Evolutionary conservation across 2,888 invertebrate genomes (phyloP), one percentile per base, ranked within the genome.

Genomic region (Nemapogon koenigi): DNA sequence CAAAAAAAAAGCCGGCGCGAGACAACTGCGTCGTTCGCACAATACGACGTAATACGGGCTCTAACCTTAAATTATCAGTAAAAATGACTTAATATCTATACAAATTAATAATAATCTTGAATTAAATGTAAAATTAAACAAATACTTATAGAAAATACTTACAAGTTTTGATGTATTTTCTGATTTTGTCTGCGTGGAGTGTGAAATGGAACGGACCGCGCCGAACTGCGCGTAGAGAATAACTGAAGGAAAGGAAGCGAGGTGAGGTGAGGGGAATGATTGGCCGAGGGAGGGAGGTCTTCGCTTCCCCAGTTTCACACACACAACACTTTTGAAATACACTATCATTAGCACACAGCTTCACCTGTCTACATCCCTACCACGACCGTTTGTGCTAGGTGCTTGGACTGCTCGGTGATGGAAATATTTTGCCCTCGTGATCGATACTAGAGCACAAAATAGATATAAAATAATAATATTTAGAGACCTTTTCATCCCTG

Each of bases 1-100:
- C 75, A 65, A 63, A 66, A n/a, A n/a, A n/a, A 31, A 61, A 52
- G 50, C 68, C 68, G 64, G 55, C 59, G 48, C 28, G 50, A 59
- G 47, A 49, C 43, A 62, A 73, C 64, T 75, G 69, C 75, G 73
- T 65, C 73, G 71, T 59, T 47, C 46, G 45, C 45, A 49, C 46
- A 48, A 42, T 63, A 54, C 68, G 68, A 53, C 73, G 75, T 65
- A 75, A 61, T 71, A 65, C 66, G 62, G 16, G 13, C 17, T 16
- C 47, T 64, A 67, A 68, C 63, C 62, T 67, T 57, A 60, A 65
- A 62, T 16, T 2, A 10, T 13, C 4, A 16, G 10, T 16, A 16
- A n/a, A 16, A n/a, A 3, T 31, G 17, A 31, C 31, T n/a, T 22
- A 31, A 31, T 16, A 16, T 16, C 31, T 8, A 16, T 16, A 31